Evolutionary conservation across 2,797 vertebrate species (phyloP), one percentile per base, ranked within the genome.

Genomic region (Anableps anableps): DNA sequence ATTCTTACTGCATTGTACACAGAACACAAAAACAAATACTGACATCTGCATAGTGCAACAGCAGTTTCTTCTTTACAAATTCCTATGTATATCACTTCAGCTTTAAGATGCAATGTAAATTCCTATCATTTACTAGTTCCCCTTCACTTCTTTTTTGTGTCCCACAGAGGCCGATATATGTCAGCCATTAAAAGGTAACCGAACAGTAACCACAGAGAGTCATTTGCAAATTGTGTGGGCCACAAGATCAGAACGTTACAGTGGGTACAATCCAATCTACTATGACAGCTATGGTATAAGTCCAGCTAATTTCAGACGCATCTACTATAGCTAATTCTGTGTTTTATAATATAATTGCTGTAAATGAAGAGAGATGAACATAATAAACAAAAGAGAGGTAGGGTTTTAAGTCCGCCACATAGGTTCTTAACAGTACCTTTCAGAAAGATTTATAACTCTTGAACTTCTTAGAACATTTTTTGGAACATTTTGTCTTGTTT

Each of bases 341-440:
- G 76, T 88, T 74, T 85, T 47, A 83, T 79, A 68, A 82, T 70
- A 73, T 84, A 60, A 43, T 86, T 76, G 86, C 83, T 89, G 85
- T 87, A 79, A 87, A 86, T 82, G 75, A 83, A 81, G 80, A 89
- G 77, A 83, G 82, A 85, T 85, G 82, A 86, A 83, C 70, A 79
- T 84, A 86, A 80, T 84, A 86, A 88, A 88, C 72, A 79, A 60
- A 88, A 84, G 48, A 93, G 93, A 94, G 91, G 93, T 91, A 93
- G 92, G 92, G 90, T 84, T 90, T 88, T 79, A 45, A 87, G 76
- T 90, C 88, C 31, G 78, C 81, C 83, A 80, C 72, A 82, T 66
- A 80, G 83, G 51, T 72, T 85, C 71, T 21, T 64, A 62, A 53
- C 58, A 31, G 68, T 29, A 43, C n/a, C 68, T 72, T 29, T 0